phyloP scores from a whole-genome alignment of 2,797 vertebrate species.

The Salarias fasciatus region DNA sequence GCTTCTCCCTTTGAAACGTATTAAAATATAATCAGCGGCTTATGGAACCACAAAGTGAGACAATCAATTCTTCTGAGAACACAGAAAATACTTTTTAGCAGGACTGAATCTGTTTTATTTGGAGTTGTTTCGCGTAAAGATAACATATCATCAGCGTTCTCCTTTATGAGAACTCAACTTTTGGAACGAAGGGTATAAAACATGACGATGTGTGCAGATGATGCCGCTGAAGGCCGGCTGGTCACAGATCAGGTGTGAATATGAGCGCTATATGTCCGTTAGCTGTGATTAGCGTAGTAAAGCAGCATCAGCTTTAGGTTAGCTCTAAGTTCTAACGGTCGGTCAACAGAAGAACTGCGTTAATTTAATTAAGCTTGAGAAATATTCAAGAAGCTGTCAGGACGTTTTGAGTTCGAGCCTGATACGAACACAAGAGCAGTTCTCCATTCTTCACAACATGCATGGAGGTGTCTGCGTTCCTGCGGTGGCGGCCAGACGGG shows the following conservation, averaged over 20 bases:
- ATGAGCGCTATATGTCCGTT: slow-evolving; percentile 13
- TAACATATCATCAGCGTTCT: neutral
- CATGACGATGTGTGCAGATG: neutral
- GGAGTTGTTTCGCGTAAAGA: neutral
- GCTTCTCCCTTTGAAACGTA: too few species aligned
- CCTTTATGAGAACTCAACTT: neutral
- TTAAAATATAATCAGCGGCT: too few species aligned
- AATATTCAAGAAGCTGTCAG: slow-evolving; percentile 23
- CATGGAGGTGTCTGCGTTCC: neutral
- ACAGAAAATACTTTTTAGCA: too few species aligned
- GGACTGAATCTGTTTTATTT: neutral
- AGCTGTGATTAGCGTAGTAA: slow-evolving; percentile 4
- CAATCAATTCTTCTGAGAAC: too few species aligned
- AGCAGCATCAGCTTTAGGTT: slow-evolving; percentile 6
- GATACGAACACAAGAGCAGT: neutral
- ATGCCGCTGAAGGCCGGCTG: neutral
- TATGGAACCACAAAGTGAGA: too few species aligned
- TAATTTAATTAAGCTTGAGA: slow-evolving; percentile 24
- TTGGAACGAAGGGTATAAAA: neutral
- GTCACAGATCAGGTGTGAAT: slow-evolving; percentile 7
- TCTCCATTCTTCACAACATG: slow-evolving; percentile 1
- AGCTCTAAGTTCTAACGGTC: slow-evolving; percentile 7
- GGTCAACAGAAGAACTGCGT: slow-evolving; percentile 35
- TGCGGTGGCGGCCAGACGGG: slow-evolving; percentile 1
- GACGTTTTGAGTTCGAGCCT: slow-evolving; percentile 26